A percentile compares a stretch with the other conserved stretches of the same genome.
Evolutionary conservation across 1,140 invertebrate species (phyloP).

Genomic region (Formica exsecta): DNA sequence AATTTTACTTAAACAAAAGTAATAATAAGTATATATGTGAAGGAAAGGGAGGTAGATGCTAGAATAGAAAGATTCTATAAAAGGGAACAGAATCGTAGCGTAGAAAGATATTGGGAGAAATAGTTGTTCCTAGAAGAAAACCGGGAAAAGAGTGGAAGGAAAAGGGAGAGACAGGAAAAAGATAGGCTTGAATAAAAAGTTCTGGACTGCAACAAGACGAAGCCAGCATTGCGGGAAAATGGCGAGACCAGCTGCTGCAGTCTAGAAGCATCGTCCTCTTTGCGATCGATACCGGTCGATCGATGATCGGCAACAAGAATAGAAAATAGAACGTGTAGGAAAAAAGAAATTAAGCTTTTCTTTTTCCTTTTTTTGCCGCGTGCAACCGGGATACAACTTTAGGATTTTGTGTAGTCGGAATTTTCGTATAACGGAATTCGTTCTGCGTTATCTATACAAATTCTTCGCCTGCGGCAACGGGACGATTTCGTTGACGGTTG

Average conservation of each 20-base stretch:
- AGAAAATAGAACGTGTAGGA: conserved; percentile 22
- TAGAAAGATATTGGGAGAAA: conserved; percentile 18
- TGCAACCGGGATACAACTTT: conserved; percentile 67
- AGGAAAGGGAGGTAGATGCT: conserved; percentile 17
- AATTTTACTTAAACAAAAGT: not conserved
- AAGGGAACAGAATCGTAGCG: conserved; percentile 9
- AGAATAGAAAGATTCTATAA: conserved; percentile 14
- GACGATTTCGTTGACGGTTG: conserved; percentile 65
- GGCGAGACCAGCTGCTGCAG: conserved; percentile 77
- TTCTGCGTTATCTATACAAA: conserved; percentile 51
- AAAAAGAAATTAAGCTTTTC: conserved; percentile 48
- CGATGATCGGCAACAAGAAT: conserved; percentile 52
- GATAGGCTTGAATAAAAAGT: conserved; percentile 41
- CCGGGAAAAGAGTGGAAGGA: not conserved
- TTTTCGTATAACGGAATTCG: conserved; percentile 2
- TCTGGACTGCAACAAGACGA: conserved; percentile 52
- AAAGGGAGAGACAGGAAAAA: not conserved
- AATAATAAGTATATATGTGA: not conserved
- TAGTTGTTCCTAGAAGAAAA: conserved; percentile 21
- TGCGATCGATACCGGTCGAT: conserved; percentile 76
- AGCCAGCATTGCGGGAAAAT: conserved; percentile 44
- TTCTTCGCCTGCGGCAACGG: conserved; percentile 48
- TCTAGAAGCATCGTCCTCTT: conserved; percentile 59
- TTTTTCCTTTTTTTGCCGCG: conserved; percentile 46
- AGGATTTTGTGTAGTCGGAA: conserved; percentile 8